Percentiles rank a stretch among this genome's conserved stretches.
These are phyloP conservation scores for Gryllus bimaculatus DNA, from an alignment of 1,140 invertebrate genomes.

Conservation along the genomic window DNA sequence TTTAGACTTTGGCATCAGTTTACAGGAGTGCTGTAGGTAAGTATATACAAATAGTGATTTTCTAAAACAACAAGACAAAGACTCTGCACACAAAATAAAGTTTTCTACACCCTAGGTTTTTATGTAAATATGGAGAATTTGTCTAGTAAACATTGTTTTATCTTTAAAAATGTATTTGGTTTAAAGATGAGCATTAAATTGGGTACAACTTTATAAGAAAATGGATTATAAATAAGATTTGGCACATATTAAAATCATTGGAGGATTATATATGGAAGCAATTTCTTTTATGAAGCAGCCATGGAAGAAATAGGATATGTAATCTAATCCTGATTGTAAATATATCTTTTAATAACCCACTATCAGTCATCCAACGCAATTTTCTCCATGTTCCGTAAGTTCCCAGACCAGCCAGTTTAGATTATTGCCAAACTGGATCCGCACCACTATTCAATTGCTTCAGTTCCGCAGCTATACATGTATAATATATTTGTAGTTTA, in stretches of 20 bases:
- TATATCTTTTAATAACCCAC: not conserved
- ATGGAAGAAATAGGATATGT: conserved; percentile 17
- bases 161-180: conserved; percentile 11
- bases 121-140: conserved; percentile 13
- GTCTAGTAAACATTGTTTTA: conserved; percentile 12
- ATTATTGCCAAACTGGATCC: not conserved
- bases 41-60: conserved; percentile 16
- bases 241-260: conserved; percentile 17
- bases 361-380: not conserved
- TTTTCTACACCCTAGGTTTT: conserved; percentile 7
- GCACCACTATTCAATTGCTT: not conserved
- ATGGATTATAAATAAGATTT: conserved; percentile 19
- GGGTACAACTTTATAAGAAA: conserved; percentile 16
- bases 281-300: conserved; percentile 6
- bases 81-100: conserved; percentile 21
- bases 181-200: conserved; percentile 18
- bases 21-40: conserved; percentile 17
- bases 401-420: not conserved
- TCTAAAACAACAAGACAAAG: conserved; percentile 23
- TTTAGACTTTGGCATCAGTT: conserved; percentile 12
- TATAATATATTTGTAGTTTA: not conserved
- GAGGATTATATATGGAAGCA: conserved; percentile 12
- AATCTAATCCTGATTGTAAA: conserved; percentile 1
- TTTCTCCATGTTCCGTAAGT: not conserved
- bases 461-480: not conserved